Evolutionary conservation across 2,888 invertebrate genomes (phyloP).

Genomic region (Subacronicta megacephala): DNA sequence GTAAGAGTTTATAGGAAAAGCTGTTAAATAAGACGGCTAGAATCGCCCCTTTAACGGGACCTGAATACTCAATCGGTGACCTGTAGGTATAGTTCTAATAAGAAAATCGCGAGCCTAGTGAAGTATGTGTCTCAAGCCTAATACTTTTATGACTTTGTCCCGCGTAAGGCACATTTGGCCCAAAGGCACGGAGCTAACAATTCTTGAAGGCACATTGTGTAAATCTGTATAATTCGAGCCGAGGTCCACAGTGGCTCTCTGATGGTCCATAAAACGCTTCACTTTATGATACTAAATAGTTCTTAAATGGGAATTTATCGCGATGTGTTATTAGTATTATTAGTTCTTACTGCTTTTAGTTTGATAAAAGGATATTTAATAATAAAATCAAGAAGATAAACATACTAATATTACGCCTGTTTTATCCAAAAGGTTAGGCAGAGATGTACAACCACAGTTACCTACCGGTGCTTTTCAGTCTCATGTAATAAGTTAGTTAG

Average conservation of each 20-base stretch:
- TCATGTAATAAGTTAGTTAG: no score
- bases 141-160: slow-evolving; percentile 44
- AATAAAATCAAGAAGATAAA: no score
- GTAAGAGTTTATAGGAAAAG: no score
- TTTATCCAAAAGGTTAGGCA: no score
- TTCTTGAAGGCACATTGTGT: slow-evolving; percentile 52
- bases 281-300: slow-evolving; percentile 40
- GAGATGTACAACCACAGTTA: no score
- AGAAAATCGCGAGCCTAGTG: background rate
- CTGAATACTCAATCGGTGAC: no score
- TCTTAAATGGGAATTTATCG: slow-evolving; percentile 17
- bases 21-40: no score
- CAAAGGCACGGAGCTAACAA: slow-evolving; percentile 54
- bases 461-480: no score
- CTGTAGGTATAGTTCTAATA: background rate
- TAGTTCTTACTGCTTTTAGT: slow-evolving; percentile 5
- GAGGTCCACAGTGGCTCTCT: slow-evolving; percentile 39
- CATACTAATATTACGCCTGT: no score
- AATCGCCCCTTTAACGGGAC: no score
- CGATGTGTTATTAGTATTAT: slow-evolving; percentile 5
- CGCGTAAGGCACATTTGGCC: slow-evolving; percentile 36
- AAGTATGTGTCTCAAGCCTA: slow-evolving; percentile 20
- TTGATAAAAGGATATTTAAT: background rate
- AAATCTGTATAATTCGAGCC: slow-evolving; percentile 51
- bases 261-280: slow-evolving; percentile 54